Evolutionary conservation across 2,797 vertebrate genomes (phyloP).

Genomic region (Pelodytes ibericus): DNA sequence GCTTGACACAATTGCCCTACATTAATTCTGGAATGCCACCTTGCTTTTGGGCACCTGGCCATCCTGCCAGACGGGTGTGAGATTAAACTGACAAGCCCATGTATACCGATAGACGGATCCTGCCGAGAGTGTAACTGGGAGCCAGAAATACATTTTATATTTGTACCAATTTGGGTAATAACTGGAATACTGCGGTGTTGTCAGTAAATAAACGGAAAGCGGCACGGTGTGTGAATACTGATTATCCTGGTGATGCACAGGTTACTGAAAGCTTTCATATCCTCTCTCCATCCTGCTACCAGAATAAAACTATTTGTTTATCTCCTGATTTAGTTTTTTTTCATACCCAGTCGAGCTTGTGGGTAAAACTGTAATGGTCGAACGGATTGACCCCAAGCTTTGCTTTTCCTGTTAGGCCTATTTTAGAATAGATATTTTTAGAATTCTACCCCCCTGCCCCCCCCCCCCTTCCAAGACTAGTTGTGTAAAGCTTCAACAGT

Average conservation of each 20-base stretch:
- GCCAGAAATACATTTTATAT: conserved; percentile 20
- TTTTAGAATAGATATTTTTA: too few species aligned
- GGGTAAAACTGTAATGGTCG: too few species aligned
- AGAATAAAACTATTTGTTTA: not conserved
- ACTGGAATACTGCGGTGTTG: conserved; percentile 12
- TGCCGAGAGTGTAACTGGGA: not conserved
- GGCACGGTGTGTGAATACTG: not conserved
- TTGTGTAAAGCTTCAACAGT: too few species aligned
- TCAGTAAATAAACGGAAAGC: conserved; percentile 19
- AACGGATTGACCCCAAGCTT: not conserved
- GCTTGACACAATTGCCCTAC: not conserved
- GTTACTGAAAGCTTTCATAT: not conserved
- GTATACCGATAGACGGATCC: not conserved
- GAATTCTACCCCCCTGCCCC: too few species aligned
- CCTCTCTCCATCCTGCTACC: not conserved
- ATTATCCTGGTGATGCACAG: not conserved
- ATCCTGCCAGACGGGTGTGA: conserved; percentile 16
- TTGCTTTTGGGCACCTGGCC: conserved; percentile 14
- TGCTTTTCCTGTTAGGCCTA: not conserved
- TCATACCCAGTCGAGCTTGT: conserved; percentile 9
- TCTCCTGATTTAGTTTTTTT: conserved; percentile 4
- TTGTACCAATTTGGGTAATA: conserved; percentile 6
- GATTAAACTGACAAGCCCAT: not conserved
- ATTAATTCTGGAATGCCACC: conserved; percentile 7
- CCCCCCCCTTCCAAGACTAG: too few species aligned